Base-by-base conservation (phyloP, 2,113 vertebrate species). In the Arothron firmamentum region DNA sequence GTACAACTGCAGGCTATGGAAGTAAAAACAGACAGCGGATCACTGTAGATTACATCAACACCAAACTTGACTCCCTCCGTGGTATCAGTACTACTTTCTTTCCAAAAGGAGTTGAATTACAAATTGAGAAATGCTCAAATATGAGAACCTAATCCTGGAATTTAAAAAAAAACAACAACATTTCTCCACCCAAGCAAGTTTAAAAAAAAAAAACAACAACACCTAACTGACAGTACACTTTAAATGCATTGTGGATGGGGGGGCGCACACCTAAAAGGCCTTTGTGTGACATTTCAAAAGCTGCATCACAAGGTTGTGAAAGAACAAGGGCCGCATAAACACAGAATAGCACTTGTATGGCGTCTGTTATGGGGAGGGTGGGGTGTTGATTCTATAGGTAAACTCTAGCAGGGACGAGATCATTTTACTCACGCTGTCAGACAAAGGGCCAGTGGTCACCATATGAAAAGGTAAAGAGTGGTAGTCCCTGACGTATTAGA, bases 301-400 rank as follows among this genome's bases (percentile, higher is more conserved):
- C 58, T 72, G 77, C 72, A 84, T 81, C 70, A 80, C 73, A 77
- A 65, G 74, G 79, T 85, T 78, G 83, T 56, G 52, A 62, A 55
- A 3, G 59, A 82, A 87, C 67, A 82, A 75, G 82, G 72, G 80
- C 73, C 80, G 71, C 18, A 43, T 76, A 85, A 79, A 77, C 63
- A 82, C 72, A 86, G 60, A 79, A 81, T 72, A 71, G 70, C 65
- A 75, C 70, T 72, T 77, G 67, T 70, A 52, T 80, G 62, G 63
- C 45, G 49, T 43, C 69, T 52, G 20, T 70, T 71, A 67, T 68
- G 57, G 38, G 47, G 19, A 20, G 19, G 6, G 25, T 50, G 49
- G n/a, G 47, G 10, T 52, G 28, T 45, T 18, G 72, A 74, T 88
- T 91, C 84, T 88, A 90, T 88, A 87, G 87, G 88, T 90, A 88